Conservation (phyloP, 1,140 invertebrate species). For the Euwallacea fornicatus region DNA sequence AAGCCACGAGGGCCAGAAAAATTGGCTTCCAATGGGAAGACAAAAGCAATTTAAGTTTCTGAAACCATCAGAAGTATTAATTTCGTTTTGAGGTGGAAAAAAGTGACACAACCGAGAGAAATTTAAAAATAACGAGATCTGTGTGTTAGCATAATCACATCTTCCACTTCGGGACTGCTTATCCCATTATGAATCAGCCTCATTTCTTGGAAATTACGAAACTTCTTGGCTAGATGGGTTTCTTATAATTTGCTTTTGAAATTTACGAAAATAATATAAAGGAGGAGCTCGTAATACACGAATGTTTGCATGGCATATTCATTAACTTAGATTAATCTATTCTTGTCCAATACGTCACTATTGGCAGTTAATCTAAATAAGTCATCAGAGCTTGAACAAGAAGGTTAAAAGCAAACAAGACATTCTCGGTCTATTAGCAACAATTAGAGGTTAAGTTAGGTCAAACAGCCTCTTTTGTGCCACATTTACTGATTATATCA, state of each 20-base stretch:
- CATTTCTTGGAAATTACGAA: conserved; percentile 1
- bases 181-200: conserved; percentile 2
- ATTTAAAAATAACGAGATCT: background rate
- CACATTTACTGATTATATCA: conserved; percentile 9
- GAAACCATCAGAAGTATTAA: background rate
- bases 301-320: too few species aligned
- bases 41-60: background rate
- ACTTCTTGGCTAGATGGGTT: background rate
- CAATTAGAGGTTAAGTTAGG: conserved; percentile 25
- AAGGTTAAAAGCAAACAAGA: conserved; percentile 9
- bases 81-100: background rate
- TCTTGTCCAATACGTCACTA: too few species aligned
- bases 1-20: background rate
- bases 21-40: background rate
- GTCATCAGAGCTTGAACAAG: background rate
- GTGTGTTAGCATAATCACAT: conserved; percentile 11
- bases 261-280: too few species aligned
- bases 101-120: background rate
- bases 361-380: conserved; percentile 9
- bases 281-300: too few species aligned
- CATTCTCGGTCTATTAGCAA: conserved; percentile 19
- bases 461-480: conserved; percentile 8
- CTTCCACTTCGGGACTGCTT: background rate
- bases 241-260: too few species aligned
- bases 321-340: too few species aligned